Evolutionary conservation across 2,888 invertebrate genomes (phyloP).

Genomic region (Xylophagus ater): DNA sequence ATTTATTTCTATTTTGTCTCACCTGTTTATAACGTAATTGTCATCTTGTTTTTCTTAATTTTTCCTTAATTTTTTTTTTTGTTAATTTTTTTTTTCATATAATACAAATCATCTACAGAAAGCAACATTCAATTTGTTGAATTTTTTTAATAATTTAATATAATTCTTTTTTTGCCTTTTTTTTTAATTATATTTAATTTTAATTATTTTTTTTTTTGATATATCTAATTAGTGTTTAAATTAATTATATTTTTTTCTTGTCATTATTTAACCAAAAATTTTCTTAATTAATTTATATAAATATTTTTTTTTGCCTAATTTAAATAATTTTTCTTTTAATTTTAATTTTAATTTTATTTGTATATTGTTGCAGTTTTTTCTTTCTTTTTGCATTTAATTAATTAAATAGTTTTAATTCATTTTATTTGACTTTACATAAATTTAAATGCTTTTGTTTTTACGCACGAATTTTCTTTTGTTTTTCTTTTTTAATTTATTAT

Average conservation of each 20-base stretch:
- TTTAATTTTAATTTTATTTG: too few species aligned
- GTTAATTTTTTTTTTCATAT: conserved; percentile 9
- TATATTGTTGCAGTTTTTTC: not conserved
- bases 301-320: too few species aligned
- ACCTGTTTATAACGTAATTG: conserved; percentile 9
- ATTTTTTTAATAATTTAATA: too few species aligned
- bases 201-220: conserved; percentile 3
- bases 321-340: too few species aligned
- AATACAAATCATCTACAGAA: conserved; percentile 17
- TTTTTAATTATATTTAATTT: conserved; percentile 7
- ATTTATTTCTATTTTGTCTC: too few species aligned
- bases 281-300: not conserved
- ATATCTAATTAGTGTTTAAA: not conserved
- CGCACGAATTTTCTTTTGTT: too few species aligned
- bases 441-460: too few species aligned
- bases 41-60: conserved; percentile 1
- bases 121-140: conserved; percentile 13
- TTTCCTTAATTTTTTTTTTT: conserved; percentile 3
- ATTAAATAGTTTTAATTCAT: not conserved
- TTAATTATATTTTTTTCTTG: not conserved
- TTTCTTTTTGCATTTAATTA: not conserved
- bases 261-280: not conserved
- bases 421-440: not conserved
- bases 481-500: too few species aligned
- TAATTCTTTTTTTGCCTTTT: conserved; percentile 1